Conservation (phyloP, 2,888 invertebrate species). For the Geophilus truncorum region DNA sequence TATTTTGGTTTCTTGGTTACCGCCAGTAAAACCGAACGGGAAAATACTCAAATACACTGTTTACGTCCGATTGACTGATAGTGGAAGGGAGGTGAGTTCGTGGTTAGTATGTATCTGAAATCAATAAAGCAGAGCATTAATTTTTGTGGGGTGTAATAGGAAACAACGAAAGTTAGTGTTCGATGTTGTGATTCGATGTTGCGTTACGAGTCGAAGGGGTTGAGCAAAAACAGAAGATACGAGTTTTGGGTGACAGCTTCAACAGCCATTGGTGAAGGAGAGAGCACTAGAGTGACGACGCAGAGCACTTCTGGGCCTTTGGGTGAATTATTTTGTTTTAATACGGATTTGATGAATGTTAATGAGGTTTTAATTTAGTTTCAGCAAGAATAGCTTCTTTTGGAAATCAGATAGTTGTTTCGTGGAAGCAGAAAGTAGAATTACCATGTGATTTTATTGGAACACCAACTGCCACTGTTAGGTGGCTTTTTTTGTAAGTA, state of each 20-base stretch:
- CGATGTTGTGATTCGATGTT: constrained; percentile 29
- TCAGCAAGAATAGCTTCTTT: constrained; percentile 48
- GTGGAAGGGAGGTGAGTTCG: constrained; percentile 32
- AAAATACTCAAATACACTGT: constrained; percentile 75
- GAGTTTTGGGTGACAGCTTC: constrained; percentile 47
- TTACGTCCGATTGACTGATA: constrained; percentile 53
- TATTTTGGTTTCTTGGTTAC: constrained; percentile 78
- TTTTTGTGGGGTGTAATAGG: not conserved
- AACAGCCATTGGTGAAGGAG: constrained; percentile 48
- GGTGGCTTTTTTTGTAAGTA: constrained; percentile 43
- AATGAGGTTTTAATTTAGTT: constrained; percentile 38
- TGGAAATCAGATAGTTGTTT: constrained; percentile 42
- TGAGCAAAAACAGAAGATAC: constrained; percentile 44
- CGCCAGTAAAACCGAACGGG: constrained; percentile 74
- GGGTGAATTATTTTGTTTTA: constrained; percentile 8
- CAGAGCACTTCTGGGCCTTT: constrained; percentile 43
- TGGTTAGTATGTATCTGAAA: not conserved
- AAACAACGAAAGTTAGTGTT: constrained; percentile 30
- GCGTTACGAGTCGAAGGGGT: constrained; percentile 42
- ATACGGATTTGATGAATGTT: not conserved
- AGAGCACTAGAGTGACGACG: constrained; percentile 44
- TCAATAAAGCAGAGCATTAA: not conserved
- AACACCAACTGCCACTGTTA: constrained; percentile 44
- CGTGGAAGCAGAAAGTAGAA: constrained; percentile 45
- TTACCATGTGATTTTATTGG: constrained; percentile 48